Percentiles rank a stretch among this genome's conserved stretches.
These are phyloP conservation scores for Aporophyla nigra DNA, from an alignment of 2,888 invertebrate species.

Conservation along the genomic window DNA sequence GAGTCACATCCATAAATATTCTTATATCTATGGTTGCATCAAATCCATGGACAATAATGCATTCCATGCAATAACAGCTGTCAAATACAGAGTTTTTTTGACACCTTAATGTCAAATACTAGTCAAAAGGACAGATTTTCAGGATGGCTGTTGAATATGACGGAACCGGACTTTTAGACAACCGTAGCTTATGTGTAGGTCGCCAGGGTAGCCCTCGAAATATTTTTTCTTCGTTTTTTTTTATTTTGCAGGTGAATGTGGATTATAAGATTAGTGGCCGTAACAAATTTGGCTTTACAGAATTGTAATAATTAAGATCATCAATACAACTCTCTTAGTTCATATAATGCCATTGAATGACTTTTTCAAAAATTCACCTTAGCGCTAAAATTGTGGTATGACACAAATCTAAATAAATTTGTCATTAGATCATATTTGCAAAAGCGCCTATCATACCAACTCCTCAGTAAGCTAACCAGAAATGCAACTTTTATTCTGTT, in stretches of 20 bases:
- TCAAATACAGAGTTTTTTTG: background rate
- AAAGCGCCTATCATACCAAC: background rate
- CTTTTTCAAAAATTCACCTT: too few species aligned
- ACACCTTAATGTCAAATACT: background rate
- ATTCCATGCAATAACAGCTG: background rate
- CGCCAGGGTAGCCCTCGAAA: too few species aligned
- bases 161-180: background rate
- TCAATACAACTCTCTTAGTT: too few species aligned
- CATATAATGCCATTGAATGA: too few species aligned
- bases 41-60: slow-evolving; percentile 7
- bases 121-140: background rate
- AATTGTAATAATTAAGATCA: too few species aligned
- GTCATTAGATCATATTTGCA: slow-evolving; percentile 28
- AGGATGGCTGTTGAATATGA: background rate
- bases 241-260: too few species aligned
- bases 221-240: too few species aligned
- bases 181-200: too few species aligned
- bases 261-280: too few species aligned
- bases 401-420: too few species aligned
- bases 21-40: background rate
- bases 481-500: slow-evolving; percentile 23
- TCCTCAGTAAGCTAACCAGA: slow-evolving; percentile 1
- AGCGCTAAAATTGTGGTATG: too few species aligned
- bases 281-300: too few species aligned
- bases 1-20: background rate